Evolutionary conservation across 1,140 invertebrate species (phyloP), one percentile per base, ranked within the genome.

Genomic region (Achroia grisella): DNA sequence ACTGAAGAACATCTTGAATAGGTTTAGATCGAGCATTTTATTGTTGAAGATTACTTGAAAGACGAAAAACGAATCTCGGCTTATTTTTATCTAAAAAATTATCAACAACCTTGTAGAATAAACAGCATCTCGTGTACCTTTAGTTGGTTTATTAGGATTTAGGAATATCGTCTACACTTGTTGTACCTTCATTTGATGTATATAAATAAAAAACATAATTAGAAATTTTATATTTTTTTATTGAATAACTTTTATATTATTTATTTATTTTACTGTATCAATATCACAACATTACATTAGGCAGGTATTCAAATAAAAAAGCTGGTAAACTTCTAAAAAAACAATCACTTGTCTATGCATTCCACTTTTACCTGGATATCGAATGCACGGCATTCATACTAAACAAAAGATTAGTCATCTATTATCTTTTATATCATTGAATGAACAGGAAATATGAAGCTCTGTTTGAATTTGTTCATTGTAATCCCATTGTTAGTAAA

Each of bases 171-270:
- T n/a, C n/a, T n/a, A n/a, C n/a, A n/a, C n/a, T n/a, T n/a, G n/a
- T n/a, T n/a, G n/a, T n/a, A n/a, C 30, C 10, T 32, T 32, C 30
- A 23, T 35, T n/a, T 12, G 12, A 6, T 29, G 11, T 11, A 29
- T 15, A 71, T 23, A 64, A 71, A 44, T 40, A 47, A 52, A 45
- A 44, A 30, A 46, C 11, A 14, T 13, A 28, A 11, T 30, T 72
- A 72, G 67, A 76, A 82, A 79, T 78, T 83, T 83, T 81, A 67
- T 76, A 72, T 77, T 84, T 81, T 43, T 80, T 84, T 81, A 77
- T 80, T 84, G 75, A 84, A 77, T 76, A 76, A 60, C 69, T 77
- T 84, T 72, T 76, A 62, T 78, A 68, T 66, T 68, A 66, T 69
- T 40, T 45, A 32, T 42, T 35, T 28, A 40, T 13, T 52, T 72